Evolutionary conservation across 2,797 vertebrate species (phyloP).

Genomic region (Myotis findleyi): DNA sequence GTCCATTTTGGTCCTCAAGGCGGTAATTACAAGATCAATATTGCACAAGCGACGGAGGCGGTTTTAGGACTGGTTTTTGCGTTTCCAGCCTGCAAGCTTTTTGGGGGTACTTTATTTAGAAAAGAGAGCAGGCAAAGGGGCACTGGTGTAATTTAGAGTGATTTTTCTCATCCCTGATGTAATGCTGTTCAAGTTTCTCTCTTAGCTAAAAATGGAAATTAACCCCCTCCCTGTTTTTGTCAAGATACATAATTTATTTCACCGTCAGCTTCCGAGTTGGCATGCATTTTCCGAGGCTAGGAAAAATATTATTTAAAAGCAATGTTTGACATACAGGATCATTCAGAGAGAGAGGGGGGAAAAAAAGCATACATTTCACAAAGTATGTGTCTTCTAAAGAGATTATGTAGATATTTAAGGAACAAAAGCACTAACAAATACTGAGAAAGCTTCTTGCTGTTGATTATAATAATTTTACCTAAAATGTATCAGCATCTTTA

Average conservation of each 20-base stretch:
- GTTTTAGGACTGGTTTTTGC: neutral
- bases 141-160: neutral
- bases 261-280: constrained; percentile 5
- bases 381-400: neutral
- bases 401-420: neutral
- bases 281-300: neutral
- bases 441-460: neutral
- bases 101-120: neutral
- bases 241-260: constrained; percentile 26
- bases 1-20: neutral
- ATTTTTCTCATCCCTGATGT: constrained; percentile 45
- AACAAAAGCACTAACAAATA: neutral
- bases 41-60: neutral
- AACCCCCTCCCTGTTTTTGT: constrained; percentile 21
- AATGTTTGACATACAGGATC: constrained; percentile 7
- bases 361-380: neutral
- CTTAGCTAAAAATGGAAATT: constrained; percentile 56
- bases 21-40: constrained; percentile 34
- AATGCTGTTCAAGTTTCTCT: constrained; percentile 37
- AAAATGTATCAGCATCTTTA: neutral
- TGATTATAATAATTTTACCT: constrained; percentile 25
- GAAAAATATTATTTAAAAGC: constrained; percentile 27
- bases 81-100: neutral
- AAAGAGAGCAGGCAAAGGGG: neutral
- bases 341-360: neutral